Conservation (phyloP, 1,140 invertebrate genomes). For the Nomia melanderi region DNA sequence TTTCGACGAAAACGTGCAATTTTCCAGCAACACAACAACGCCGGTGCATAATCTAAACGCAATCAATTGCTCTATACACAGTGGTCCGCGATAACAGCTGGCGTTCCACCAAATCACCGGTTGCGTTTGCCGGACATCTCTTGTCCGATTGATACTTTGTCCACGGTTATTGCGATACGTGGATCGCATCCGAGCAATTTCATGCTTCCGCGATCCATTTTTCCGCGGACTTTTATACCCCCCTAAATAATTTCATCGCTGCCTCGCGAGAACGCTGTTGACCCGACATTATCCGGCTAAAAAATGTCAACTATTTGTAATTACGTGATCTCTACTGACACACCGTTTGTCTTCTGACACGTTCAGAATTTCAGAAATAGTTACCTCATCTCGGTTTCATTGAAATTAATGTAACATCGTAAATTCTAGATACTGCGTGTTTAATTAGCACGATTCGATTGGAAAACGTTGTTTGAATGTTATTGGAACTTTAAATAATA, state of each 20-base stretch:
- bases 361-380: too few species aligned
- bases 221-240: not conserved
- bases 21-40: not conserved
- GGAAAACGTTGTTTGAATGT: too few species aligned
- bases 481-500: too few species aligned
- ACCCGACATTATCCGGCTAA: not conserved
- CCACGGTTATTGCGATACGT: not conserved
- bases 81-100: conserved; percentile 8
- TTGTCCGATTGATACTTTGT: conserved; percentile 9
- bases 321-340: too few species aligned
- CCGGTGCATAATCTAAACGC: conserved; percentile 4
- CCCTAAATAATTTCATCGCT: not conserved
- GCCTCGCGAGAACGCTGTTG: not conserved
- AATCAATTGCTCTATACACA: conserved; percentile 8
- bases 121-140: conserved; percentile 20
- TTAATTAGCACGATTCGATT: too few species aligned
- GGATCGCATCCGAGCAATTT: not conserved
- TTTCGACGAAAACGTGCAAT: not conserved
- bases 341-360: too few species aligned
- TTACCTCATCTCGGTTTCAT: too few species aligned
- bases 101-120: conserved; percentile 28
- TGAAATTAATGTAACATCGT: too few species aligned
- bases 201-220: not conserved
- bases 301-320: not conserved
- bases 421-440: too few species aligned